Conservation (phyloP, 1,140 invertebrate species). For the Neodiprion pinetum region DNA sequence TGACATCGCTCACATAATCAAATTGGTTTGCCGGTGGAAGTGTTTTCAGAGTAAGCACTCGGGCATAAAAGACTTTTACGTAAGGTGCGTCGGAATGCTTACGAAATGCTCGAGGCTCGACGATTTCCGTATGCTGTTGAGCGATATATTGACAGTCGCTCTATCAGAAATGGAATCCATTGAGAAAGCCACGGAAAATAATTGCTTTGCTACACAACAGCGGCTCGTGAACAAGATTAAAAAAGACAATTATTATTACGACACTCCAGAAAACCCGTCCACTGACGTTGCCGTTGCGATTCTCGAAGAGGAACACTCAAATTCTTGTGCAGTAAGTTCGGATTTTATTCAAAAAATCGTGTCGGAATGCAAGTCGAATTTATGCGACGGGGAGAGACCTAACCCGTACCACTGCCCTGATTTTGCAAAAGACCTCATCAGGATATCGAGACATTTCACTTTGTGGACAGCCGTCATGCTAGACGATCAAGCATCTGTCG, state of each 20-base stretch:
- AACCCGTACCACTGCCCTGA: constrained; percentile 28
- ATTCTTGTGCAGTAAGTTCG: constrained; percentile 10
- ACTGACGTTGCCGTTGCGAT: constrained; percentile 11
- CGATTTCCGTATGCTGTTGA: constrained; percentile 21
- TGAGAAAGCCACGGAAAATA: constrained; percentile 6
- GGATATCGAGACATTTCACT: constrained; percentile 26
- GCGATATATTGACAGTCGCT: constrained; percentile 19
- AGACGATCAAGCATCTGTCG: constrained; percentile 7
- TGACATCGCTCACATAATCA: constrained; percentile 33
- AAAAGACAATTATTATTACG: not conserved
- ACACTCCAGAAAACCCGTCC: not conserved
- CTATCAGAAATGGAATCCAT: constrained; percentile 20
- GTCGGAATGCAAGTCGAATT: constrained; percentile 11
- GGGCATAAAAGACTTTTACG: constrained; percentile 31
- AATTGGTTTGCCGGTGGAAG: constrained; percentile 25
- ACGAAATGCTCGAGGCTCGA: constrained; percentile 19
- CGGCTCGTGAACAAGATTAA: constrained; percentile 1
- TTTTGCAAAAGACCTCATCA: constrained; percentile 20
- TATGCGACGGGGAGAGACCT: constrained; percentile 9
- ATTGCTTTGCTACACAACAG: constrained; percentile 25
- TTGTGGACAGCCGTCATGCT: constrained; percentile 28
- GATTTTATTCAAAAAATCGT: constrained; percentile 21
- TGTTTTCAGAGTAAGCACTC: constrained; percentile 23
- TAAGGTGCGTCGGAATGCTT: constrained; percentile 26
- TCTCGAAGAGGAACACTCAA: constrained; percentile 9